phyloP scores from a whole-genome alignment of 2,797 vertebrate species.

The Mallotus villosus region DNA sequence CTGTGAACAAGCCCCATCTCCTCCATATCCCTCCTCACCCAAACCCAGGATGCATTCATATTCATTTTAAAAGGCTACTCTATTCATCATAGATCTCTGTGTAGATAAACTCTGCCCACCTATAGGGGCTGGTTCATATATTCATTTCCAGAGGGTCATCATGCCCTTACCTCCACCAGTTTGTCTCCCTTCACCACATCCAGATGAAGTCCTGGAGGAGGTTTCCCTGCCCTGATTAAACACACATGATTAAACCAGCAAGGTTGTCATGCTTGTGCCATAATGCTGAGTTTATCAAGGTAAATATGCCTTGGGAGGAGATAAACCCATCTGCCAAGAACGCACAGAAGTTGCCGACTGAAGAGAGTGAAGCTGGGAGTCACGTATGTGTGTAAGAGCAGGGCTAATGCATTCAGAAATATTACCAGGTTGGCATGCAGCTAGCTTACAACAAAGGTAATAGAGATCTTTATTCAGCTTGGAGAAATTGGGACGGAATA shows the following conservation, averaged over 20 bases:
- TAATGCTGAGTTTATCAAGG: neutral
- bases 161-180: conserved; percentile 82
- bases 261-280: neutral
- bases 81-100: neutral
- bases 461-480: neutral
- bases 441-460: neutral
- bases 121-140: neutral
- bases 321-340: neutral
- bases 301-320: neutral
- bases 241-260: conserved; percentile 14
- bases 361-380: no score
- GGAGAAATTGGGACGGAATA: neutral
- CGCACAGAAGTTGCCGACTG: no score
- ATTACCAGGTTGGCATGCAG: neutral
- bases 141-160: neutral
- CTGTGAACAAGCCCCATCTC: no score
- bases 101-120: neutral
- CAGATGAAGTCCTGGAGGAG: conserved; percentile 84
- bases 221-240: conserved; percentile 82
- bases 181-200: conserved; percentile 90
- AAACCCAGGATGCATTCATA: no score
- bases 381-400: no score
- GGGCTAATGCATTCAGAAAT: no score
- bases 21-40: no score
- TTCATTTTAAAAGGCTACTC: no score